Conservation (phyloP, 2,888 invertebrate species). For the Cataglyphis cursor region DNA sequence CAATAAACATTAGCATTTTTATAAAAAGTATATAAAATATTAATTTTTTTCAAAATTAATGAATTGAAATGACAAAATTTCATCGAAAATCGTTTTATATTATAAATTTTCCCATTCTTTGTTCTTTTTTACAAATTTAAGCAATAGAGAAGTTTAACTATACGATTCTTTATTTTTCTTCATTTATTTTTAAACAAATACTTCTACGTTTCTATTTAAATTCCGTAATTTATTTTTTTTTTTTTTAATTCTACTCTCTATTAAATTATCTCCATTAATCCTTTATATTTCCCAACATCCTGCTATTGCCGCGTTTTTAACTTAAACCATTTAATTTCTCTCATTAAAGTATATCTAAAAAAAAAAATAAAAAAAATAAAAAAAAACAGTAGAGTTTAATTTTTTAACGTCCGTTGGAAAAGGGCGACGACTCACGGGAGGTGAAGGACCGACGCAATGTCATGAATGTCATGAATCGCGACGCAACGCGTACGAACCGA, state of each 20-base stretch:
- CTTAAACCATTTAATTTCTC: not conserved
- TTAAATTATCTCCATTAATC: conserved; percentile 1
- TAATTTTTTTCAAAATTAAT: not conserved
- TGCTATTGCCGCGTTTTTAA: not conserved
- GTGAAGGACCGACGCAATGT: conserved; percentile 55
- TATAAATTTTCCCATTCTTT: not conserved
- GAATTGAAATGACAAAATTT: not conserved
- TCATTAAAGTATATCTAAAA: not conserved
- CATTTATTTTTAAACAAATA: not conserved
- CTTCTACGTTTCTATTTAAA: not conserved
- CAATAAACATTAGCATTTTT: not conserved
- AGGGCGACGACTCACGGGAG: conserved; percentile 52
- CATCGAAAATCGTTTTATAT: not conserved
- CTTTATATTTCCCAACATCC: not conserved
- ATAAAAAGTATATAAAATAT: not conserved
- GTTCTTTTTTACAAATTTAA: not conserved
- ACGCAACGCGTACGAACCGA: conserved; percentile 36
- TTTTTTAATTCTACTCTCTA: not conserved
- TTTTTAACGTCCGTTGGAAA: conserved; percentile 12
- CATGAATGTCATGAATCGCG: conserved; percentile 26
- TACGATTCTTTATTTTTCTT: not conserved
- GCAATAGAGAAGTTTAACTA: not conserved
- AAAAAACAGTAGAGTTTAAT: not conserved
- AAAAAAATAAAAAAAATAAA: too few species aligned
- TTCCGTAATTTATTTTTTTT: not conserved